Conservation (phyloP, 2,113 vertebrate species). For the Thamnophis sirtalis region DNA sequence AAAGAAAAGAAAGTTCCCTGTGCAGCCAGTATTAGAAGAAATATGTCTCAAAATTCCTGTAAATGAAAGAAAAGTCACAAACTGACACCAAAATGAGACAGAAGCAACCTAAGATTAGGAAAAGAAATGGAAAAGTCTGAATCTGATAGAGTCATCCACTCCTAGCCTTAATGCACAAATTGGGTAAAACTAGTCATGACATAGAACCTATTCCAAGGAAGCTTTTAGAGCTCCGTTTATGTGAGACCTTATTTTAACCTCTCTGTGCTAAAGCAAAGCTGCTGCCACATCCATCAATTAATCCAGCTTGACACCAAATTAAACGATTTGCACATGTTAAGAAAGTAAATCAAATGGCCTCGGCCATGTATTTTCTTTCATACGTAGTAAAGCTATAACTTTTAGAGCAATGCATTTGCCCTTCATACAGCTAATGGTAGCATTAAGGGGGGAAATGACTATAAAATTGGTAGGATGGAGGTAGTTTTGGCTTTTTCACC, state of each 20-base stretch:
- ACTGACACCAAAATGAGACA: not conserved
- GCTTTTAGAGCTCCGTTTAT: constrained; percentile 69
- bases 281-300: constrained; percentile 48
- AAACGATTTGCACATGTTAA: constrained; percentile 41
- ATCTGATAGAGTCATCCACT: not conserved
- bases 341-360: constrained; percentile 35
- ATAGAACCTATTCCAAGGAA: constrained; percentile 65
- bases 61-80: not conserved
- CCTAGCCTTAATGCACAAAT: constrained; percentile 57
- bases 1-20: not conserved
- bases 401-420: not conserved
- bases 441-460: constrained; percentile 41
- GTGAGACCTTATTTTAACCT: constrained; percentile 74
- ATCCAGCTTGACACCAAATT: constrained; percentile 36
- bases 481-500: constrained; percentile 50
- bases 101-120: not conserved
- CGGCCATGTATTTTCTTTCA: constrained; percentile 33
- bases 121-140: not conserved
- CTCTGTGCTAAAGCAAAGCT: constrained; percentile 54
- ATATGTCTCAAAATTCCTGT: not conserved
- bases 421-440: not conserved
- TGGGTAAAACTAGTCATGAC: constrained; percentile 64
- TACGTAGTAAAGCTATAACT: constrained; percentile 31
- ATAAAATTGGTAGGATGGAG: constrained; percentile 37
- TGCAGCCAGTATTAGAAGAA: not conserved